Conservation (phyloP, 2,113 vertebrate genomes). For the Nettapus auritus region DNA sequence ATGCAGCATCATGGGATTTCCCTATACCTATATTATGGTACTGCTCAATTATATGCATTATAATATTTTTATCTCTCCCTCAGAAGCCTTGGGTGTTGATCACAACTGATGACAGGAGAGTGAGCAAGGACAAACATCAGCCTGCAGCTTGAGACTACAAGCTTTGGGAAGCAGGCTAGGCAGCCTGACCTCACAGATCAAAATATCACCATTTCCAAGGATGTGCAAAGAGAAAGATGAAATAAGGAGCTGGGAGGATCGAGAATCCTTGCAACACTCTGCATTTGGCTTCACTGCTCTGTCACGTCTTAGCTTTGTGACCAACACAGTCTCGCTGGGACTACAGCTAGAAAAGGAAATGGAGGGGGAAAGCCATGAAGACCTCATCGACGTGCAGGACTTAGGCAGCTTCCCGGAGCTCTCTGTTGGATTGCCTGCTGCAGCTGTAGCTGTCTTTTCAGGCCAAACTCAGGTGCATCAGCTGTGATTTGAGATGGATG, state of each 20-base stretch:
- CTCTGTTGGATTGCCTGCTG: neutral
- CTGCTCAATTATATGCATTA: neutral
- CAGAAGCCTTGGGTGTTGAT: neutral
- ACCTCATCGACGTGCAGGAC: neutral
- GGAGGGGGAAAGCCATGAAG: neutral
- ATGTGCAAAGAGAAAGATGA: neutral
- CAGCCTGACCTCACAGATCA: neutral
- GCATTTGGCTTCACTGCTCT: neutral
- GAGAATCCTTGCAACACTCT: neutral
- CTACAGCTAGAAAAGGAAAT: neutral
- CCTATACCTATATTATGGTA: neutral
- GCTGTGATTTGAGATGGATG: neutral
- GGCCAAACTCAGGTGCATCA: neutral
- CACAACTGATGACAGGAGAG: neutral
- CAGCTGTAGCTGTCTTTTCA: neutral
- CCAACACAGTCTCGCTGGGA: neutral
- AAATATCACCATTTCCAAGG: neutral
- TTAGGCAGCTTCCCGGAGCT: neutral
- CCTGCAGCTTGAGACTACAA: neutral
- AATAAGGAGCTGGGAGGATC: neutral
- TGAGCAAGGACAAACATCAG: neutral
- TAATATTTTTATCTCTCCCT: neutral
- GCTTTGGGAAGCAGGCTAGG: neutral
- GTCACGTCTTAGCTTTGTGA: neutral
- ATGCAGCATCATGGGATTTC: conserved; percentile 16